A percentile compares a stretch with the other conserved stretches of the same genome.
Evolutionary conservation across 2,797 vertebrate genomes (phyloP).

Genomic region (Melanotaenia maccullochi): DNA sequence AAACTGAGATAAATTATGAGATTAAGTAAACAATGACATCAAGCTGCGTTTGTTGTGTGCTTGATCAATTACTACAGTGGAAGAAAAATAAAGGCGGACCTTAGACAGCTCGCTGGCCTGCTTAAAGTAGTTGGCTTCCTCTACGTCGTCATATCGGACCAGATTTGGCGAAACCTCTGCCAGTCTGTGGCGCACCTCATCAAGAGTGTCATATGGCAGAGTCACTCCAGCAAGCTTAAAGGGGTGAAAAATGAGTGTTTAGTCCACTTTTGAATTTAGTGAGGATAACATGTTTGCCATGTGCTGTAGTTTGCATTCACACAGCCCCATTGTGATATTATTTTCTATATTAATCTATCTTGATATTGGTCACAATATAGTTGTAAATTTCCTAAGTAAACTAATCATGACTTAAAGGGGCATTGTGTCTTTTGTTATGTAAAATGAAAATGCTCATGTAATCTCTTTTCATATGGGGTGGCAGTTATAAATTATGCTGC

Average conservation of each 20-base stretch:
- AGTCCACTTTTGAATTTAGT: conserved; percentile 4
- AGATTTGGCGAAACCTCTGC: conserved; percentile 91
- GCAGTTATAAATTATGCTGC: neutral
- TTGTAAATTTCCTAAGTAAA: neutral
- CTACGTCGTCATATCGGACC: conserved; percentile 89
- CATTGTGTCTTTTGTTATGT: neutral
- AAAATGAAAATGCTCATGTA: neutral
- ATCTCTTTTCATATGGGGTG: neutral
- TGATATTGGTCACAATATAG: too few species aligned
- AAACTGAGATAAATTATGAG: conserved; percentile 17
- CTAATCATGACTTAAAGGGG: neutral
- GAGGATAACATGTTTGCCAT: neutral
- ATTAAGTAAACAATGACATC: conserved; percentile 9
- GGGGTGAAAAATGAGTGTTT: conserved; percentile 1
- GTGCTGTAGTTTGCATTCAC: neutral
- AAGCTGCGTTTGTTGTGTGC: conserved; percentile 3
- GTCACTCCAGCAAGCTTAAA: conserved; percentile 86
- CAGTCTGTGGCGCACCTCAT: conserved; percentile 85
- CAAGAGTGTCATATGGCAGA: conserved; percentile 88
- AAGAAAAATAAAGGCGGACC: conserved; percentile 75
- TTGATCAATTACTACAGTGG: conserved; percentile 5
- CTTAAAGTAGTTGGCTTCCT: conserved; percentile 92
- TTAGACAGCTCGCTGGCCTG: conserved; percentile 89
- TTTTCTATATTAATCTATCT: neutral
- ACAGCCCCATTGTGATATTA: neutral